These are phyloP conservation scores for Caenorhabditis remanei DNA, from an alignment of 1,140 invertebrate genomes.

Conservation along the genomic window DNA sequence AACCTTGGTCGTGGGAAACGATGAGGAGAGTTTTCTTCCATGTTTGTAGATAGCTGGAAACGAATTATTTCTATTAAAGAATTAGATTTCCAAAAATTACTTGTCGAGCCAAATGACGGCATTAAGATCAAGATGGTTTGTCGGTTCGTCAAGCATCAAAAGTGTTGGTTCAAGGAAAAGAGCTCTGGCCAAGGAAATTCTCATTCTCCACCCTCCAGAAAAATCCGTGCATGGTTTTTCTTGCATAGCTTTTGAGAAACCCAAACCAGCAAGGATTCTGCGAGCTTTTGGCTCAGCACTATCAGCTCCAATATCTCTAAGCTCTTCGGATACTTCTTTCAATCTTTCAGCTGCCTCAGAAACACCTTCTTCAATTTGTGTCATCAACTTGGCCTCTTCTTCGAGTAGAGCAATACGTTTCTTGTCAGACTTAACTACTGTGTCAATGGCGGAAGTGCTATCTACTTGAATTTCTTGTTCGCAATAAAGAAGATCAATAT, in stretches of 20 bases:
- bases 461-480: conserved; percentile 93
- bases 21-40: conserved; percentile 98
- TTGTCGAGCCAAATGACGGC: conserved; percentile 99
- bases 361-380: conserved; percentile 82
- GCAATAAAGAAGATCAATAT: conserved; percentile 96
- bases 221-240: conserved; percentile 84
- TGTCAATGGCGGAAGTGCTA: conserved; percentile 89
- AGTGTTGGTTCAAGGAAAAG: conserved; percentile 90
- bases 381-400: conserved; percentile 86
- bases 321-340: conserved; percentile 86
- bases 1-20: conserved; percentile 98
- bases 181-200: conserved; percentile 89
- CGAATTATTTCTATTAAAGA: conserved; percentile 6
- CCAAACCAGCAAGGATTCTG: conserved; percentile 94
- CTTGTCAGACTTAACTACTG: conserved; percentile 89
- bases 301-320: conserved; percentile 95
- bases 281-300: conserved; percentile 94
- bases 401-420: conserved; percentile 84
- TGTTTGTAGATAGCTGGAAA: conserved; percentile 87
- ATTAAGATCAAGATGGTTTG: conserved; percentile 89
- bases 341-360: conserved; percentile 84
- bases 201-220: conserved; percentile 98
- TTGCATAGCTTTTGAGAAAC: conserved; percentile 94
- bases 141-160: conserved; percentile 94
- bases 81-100: conserved; percentile 79